These are phyloP conservation scores for Penaeus monodon DNA, from an alignment of 2,888 invertebrate genomes.

Conservation along the genomic window DNA sequence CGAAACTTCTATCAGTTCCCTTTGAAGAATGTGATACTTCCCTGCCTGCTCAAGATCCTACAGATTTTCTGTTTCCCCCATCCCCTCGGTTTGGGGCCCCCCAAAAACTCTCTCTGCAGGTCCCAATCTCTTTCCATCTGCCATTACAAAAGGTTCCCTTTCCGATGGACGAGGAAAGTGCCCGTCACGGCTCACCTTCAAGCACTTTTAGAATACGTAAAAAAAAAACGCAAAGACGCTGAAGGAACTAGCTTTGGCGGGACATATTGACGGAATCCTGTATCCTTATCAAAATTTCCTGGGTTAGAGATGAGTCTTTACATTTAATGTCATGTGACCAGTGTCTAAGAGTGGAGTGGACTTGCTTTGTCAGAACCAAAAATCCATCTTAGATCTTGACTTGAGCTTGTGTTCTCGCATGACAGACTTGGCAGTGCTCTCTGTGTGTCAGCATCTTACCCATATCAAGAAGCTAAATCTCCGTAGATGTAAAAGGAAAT, in stretches of 20 bases:
- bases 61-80: conserved; percentile 81
- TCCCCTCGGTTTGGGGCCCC: conserved; percentile 76
- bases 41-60: conserved; percentile 79
- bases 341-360: conserved; percentile 75
- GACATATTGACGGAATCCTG: conserved; percentile 78
- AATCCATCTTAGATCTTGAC: conserved; percentile 75
- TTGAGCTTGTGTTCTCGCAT: conserved; percentile 78
- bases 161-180: conserved; percentile 68
- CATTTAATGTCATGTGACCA: conserved; percentile 76
- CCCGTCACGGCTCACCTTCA: conserved; percentile 80
- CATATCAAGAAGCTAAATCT: conserved; percentile 76
- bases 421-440: conserved; percentile 76
- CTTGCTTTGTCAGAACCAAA: conserved; percentile 75
- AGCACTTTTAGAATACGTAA: conserved; percentile 77
- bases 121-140: conserved; percentile 79
- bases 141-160: conserved; percentile 78
- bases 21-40: conserved; percentile 70
- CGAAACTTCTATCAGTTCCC: conserved; percentile 31
- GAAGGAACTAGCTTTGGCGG: conserved; percentile 77
- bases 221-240: conserved; percentile 73
- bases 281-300: conserved; percentile 73
- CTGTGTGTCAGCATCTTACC: conserved; percentile 75
- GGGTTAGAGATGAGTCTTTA: conserved; percentile 72
- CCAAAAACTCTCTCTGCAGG: conserved; percentile 78
- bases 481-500: conserved; percentile 77